These are phyloP conservation scores for Nebria brevicollis DNA, from an alignment of 2,888 invertebrate species.

Conservation along the genomic window DNA sequence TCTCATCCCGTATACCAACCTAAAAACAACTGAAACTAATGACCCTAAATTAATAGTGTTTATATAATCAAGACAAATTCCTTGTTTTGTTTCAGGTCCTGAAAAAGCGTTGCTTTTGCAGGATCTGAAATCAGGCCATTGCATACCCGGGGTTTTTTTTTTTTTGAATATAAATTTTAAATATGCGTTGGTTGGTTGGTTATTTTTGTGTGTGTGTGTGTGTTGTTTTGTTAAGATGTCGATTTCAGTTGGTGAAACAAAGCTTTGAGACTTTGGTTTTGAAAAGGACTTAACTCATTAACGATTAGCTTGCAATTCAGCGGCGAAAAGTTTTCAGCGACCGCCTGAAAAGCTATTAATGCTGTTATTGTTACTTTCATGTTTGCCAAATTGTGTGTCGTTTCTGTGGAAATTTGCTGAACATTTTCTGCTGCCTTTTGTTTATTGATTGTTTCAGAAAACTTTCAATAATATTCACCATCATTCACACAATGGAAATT, in stretches of 20 bases:
- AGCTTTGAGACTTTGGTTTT: neutral
- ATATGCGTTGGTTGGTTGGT: too few species aligned
- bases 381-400: neutral
- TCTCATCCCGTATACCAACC: neutral
- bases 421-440: neutral
- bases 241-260: neutral
- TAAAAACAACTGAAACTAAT: neutral
- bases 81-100: neutral
- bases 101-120: neutral
- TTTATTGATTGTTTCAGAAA: neutral
- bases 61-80: neutral
- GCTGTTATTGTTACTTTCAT: neutral
- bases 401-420: neutral
- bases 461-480: neutral
- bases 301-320: neutral
- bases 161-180: too few species aligned
- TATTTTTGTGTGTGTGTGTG: neutral
- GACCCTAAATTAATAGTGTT: neutral
- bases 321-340: neutral
- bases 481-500: too few species aligned
- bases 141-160: too few species aligned
- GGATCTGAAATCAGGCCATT: neutral
- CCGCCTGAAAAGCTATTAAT: neutral
- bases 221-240: neutral
- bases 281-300: neutral